Evolutionary conservation across 1,140 invertebrate species (phyloP).

Genomic region (Panulirus ornatus): DNA sequence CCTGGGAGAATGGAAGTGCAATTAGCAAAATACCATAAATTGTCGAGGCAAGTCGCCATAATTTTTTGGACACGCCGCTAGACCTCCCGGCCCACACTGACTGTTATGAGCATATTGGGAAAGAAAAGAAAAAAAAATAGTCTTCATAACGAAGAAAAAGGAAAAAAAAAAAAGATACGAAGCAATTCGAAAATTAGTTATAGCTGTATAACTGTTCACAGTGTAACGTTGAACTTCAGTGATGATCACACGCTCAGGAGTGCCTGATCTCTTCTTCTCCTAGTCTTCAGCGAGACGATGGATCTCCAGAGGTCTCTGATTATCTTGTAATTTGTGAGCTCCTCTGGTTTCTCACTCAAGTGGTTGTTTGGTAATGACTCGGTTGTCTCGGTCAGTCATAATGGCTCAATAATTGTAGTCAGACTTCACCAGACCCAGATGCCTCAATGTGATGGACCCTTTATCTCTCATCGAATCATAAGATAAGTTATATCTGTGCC

Average conservation of each 20-base stretch:
- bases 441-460: too few relatives aligned
- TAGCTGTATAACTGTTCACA: too few relatives aligned
- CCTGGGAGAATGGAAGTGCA: background rate
- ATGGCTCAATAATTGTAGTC: background rate
- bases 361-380: conserved; percentile 5
- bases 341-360: background rate
- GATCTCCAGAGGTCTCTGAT: background rate
- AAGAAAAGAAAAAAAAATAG: too few relatives aligned
- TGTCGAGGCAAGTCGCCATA: background rate
- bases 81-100: background rate
- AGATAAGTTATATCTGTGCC: too few relatives aligned
- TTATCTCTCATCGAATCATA: too few relatives aligned
- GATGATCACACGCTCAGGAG: background rate
- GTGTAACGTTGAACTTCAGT: too few relatives aligned
- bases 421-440: background rate
- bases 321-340: background rate
- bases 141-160: too few relatives aligned
- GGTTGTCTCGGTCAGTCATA: background rate
- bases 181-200: too few relatives aligned
- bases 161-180: too few relatives aligned
- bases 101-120: too few relatives aligned
- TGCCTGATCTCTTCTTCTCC: background rate
- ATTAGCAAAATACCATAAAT: background rate
- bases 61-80: background rate
- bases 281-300: background rate